phyloP scores from a whole-genome alignment of 1,140 invertebrate genomes.

The Bombus pyrosoma region DNA sequence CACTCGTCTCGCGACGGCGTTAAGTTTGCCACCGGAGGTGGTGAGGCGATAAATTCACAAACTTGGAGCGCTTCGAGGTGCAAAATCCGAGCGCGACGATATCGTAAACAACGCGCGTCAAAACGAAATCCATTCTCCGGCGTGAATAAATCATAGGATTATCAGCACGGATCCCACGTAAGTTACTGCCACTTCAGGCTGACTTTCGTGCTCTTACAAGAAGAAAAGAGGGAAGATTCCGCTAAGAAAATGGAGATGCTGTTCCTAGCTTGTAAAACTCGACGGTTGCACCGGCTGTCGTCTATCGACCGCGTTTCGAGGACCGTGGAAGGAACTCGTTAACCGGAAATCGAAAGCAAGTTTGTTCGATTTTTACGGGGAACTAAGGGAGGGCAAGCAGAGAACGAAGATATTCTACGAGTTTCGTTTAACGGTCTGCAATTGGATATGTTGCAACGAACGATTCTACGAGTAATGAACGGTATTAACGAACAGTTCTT shows the following conservation, averaged over 20 bases:
- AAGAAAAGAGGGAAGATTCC: too few species aligned
- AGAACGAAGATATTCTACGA: neutral
- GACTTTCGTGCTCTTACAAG: neutral
- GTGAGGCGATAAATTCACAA: neutral
- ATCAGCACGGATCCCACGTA: neutral
- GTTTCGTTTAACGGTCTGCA: neutral
- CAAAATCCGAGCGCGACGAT: neutral
- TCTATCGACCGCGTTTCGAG: neutral
- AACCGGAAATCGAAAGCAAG: neutral
- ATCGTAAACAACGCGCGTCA: constrained; percentile 35
- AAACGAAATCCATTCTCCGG: constrained; percentile 32
- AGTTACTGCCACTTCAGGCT: neutral
- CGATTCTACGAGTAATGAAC: too few species aligned
- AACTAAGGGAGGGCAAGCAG: neutral
- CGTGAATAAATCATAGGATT: constrained; percentile 44
- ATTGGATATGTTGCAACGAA: neutral
- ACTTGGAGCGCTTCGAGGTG: neutral
- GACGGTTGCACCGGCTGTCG: neutral
- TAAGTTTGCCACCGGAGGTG: neutral
- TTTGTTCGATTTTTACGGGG: neutral
- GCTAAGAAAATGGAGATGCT: neutral
- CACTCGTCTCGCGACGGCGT: too few species aligned
- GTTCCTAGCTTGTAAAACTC: neutral
- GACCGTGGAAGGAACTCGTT: neutral
- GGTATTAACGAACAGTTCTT: too few species aligned